Conservation (phyloP, 2,113 vertebrate genomes). For the Rynchops niger region DNA sequence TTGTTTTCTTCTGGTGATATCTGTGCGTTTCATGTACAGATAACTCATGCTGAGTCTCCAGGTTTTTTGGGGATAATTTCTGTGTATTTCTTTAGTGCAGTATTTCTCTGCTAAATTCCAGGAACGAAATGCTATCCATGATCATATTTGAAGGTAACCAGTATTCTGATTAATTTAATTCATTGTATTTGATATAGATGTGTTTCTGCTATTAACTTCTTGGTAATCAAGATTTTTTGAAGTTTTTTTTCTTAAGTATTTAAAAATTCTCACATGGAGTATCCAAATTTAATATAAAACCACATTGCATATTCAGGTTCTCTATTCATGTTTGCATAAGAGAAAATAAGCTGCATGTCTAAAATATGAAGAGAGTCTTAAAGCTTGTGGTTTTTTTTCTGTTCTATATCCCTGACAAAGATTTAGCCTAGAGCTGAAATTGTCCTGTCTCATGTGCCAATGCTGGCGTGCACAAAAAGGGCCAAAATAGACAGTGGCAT, state of each 20-base stretch:
- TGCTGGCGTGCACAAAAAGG: background rate
- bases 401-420: background rate
- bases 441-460: background rate
- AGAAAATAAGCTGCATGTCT: background rate
- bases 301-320: background rate
- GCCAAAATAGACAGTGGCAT: background rate
- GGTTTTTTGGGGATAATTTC: background rate
- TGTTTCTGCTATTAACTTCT: background rate
- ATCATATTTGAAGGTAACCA: background rate
- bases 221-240: background rate
- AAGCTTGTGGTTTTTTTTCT: background rate
- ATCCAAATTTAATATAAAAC: background rate
- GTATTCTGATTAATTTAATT: background rate
- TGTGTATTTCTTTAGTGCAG: background rate
- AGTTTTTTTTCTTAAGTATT: background rate
- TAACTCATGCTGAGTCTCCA: background rate
- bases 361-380: background rate
- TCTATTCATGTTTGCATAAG: background rate
- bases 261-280: background rate
- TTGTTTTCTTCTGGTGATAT: background rate
- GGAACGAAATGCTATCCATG: background rate
- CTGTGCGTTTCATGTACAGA: background rate
- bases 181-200: background rate
- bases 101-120: background rate
- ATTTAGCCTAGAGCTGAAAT: background rate